Percentiles rank a stretch among this genome's conserved stretches.
Evolutionary conservation across 2,888 invertebrate genomes (phyloP).

Genomic region (Amiota communis): DNA sequence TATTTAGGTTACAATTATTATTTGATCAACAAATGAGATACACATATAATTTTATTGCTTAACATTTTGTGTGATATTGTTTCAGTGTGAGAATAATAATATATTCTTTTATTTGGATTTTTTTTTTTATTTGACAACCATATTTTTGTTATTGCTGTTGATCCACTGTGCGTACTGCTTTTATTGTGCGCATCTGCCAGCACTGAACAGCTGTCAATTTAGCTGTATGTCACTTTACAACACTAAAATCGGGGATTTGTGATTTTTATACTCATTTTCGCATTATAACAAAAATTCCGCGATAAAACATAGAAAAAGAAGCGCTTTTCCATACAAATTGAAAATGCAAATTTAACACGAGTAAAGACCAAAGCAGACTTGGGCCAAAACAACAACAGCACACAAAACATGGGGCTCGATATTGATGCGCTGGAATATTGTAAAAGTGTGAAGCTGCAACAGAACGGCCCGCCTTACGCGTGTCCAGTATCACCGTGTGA

Average conservation of each 20-base stretch:
- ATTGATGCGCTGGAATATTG: slow-evolving; percentile 91
- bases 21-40: too few relatives aligned
- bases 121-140: too few relatives aligned
- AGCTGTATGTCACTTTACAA: background rate
- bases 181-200: background rate
- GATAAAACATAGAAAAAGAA: background rate
- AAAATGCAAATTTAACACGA: slow-evolving; percentile 47
- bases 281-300: slow-evolving; percentile 20
- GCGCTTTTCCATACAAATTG: slow-evolving; percentile 31
- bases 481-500: slow-evolving; percentile 90
- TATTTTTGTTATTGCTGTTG: too few relatives aligned
- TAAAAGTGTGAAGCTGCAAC: slow-evolving; percentile 81
- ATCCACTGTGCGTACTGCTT: too few relatives aligned
- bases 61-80: too few relatives aligned
- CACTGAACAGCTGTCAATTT: slow-evolving; percentile 24
- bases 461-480: slow-evolving; percentile 83
- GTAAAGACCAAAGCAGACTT: slow-evolving; percentile 33
- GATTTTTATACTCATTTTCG: slow-evolving; percentile 17
- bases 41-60: too few relatives aligned
- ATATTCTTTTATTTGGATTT: too few relatives aligned
- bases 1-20: too few relatives aligned
- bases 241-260: slow-evolving; percentile 15
- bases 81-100: too few relatives aligned
- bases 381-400: slow-evolving; percentile 41
- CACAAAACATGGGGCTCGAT: slow-evolving; percentile 81